Conservation (phyloP, 2,797 vertebrate genomes). For the Clarias pachynema region DNA sequence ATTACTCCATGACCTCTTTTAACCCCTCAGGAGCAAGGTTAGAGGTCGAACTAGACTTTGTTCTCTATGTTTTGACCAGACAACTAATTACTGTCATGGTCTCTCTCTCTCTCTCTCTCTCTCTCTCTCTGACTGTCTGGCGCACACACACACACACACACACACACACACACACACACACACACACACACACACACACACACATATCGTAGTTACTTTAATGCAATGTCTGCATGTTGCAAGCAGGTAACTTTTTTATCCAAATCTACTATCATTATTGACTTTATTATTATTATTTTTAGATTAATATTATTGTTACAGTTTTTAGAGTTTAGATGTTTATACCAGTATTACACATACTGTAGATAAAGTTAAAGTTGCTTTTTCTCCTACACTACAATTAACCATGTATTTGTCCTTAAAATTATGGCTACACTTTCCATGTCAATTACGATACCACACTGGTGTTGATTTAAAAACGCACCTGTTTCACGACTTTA, state of each 20-base stretch:
- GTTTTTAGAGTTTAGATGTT: not conserved
- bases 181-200: not conserved
- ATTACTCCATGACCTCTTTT: conserved; percentile 63
- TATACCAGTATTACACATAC: too few relatives aligned
- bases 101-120: not conserved
- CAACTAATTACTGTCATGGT: conserved; percentile 5
- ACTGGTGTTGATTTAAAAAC: not conserved
- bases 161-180: not conserved
- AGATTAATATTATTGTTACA: too few relatives aligned
- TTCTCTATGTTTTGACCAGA: conserved; percentile 42
- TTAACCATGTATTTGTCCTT: not conserved
- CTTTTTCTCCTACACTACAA: not conserved
- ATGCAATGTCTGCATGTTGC: not conserved
- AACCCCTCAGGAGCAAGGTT: conserved; percentile 60
- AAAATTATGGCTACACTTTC: not conserved
- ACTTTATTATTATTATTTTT: not conserved
- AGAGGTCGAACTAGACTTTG: conserved; percentile 59
- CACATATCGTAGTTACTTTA: not conserved
- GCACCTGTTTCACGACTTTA: not conserved
- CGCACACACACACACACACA: not conserved
- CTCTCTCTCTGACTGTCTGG: too few relatives aligned
- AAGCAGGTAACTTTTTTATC: not conserved
- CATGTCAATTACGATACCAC: not conserved
- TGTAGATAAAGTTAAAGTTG: not conserved
- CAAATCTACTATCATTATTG: too few relatives aligned